Evolutionary conservation across 2,888 invertebrate genomes (phyloP), one percentile per base, ranked within the genome.

Genomic region (Aradus depressus): DNA sequence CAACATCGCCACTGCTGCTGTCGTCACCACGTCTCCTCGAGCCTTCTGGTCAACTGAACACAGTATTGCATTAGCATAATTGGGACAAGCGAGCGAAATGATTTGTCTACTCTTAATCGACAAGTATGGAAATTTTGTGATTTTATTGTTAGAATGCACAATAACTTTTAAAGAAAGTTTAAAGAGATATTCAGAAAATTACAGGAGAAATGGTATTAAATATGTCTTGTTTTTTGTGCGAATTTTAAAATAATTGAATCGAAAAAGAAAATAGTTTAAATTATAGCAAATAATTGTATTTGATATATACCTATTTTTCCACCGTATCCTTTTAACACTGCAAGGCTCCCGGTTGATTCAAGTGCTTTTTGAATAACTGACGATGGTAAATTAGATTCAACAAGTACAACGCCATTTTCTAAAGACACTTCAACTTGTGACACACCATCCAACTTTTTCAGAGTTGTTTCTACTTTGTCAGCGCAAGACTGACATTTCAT

Each of bases 281-380:
- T 2, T 44, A 12, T 1, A 26, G 21, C 6, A 14, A 35, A 23
- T 14, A 22, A 43, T 18, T 38, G 6, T 43, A 23, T 5, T 38
- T 1, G 41, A 52, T 21, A 31, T 38, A 19, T 22, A 60, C 60
- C 56, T 56, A 42, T 51, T 39, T 60, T 66, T 70, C 84, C 81
- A 55, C 86, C 88, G 66, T 81, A 81, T 4, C 91, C 92, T 62
- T 83, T 82, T 0, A 91, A 67, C 1, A 88, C 83, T 1, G 84
- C 84, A 58, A 78, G 73, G 52, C 73, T 75, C 0, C 90, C 90
- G 0, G 84, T 80, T 0, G 71, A 63, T 59, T 73, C 72, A 42
- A 73, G 66, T 32, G 70, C 66, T 1, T 73, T 61, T 4, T 79
- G 74, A 26, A 80, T 63, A 31, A 75, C 70, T 2, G 72, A 64